A percentile compares a stretch with the other conserved stretches of the same genome.
phyloP scores from a whole-genome alignment of 2,888 invertebrate genomes.

The Tholera decimalis region DNA sequence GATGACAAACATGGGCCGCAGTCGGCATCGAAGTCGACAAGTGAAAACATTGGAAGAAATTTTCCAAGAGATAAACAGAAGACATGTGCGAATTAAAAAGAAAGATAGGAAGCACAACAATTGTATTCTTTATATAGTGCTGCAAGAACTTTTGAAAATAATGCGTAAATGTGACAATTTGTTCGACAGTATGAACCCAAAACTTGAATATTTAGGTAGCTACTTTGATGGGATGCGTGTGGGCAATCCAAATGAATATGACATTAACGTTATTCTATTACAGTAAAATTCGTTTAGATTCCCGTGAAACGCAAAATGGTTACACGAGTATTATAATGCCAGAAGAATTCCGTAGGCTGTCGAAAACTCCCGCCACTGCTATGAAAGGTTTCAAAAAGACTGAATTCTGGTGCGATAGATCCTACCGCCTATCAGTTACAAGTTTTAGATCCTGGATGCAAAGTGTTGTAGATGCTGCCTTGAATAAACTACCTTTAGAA shows the following conservation, averaged over 20 bases:
- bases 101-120: conserved; percentile 75
- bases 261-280: conserved; percentile 80
- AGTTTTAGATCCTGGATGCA: conserved; percentile 80
- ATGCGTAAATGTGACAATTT: conserved; percentile 74
- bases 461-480: conserved; percentile 75
- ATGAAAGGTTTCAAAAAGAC: conserved; percentile 76
- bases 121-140: conserved; percentile 71
- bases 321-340: conserved; percentile 77
- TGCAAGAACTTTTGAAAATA: conserved; percentile 70
- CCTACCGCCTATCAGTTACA: conserved; percentile 70
- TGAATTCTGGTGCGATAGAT: conserved; percentile 75
- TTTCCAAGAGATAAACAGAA: conserved; percentile 73
- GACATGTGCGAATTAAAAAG: conserved; percentile 73
- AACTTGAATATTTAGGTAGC: conserved; percentile 79
- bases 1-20: conserved; percentile 37
- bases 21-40: conserved; percentile 39
- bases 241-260: conserved; percentile 80
- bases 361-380: conserved; percentile 69
- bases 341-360: conserved; percentile 78
- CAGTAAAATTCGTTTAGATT: conserved; percentile 72
- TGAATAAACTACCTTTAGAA: conserved; percentile 70
- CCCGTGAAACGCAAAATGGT: conserved; percentile 66
- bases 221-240: conserved; percentile 81
- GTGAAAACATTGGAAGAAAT: conserved; percentile 70
- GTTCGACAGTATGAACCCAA: conserved; percentile 77